phyloP scores from a whole-genome alignment of 1,140 invertebrate genomes.

The Stenopsyche tienmushanensis region DNA sequence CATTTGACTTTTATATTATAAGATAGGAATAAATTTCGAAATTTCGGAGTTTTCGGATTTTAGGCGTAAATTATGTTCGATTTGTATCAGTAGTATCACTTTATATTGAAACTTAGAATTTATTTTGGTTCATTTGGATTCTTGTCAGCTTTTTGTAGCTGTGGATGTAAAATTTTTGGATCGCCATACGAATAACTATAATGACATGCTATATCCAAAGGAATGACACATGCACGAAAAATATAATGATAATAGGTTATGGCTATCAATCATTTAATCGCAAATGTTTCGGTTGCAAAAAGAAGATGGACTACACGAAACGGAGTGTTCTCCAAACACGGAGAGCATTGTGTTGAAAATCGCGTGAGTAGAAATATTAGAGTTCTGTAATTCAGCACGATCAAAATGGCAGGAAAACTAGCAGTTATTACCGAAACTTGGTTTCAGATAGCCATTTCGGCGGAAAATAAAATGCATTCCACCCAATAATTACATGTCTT shows the following conservation, averaged over 20 bases:
- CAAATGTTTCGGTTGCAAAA: background rate
- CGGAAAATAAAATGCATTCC: background rate
- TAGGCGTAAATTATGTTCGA: no score
- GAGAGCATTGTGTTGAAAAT: background rate
- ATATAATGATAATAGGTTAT: conserved; percentile 4
- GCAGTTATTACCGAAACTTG: conserved; percentile 6
- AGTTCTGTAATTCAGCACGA: conserved; percentile 21
- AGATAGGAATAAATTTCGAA: no score
- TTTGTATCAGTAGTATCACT: no score
- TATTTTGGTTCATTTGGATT: no score
- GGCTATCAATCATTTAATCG: conserved; percentile 16
- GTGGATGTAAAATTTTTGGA: no score
- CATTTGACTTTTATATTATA: no score
- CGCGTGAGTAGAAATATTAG: conserved; percentile 26
- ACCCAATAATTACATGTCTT: background rate
- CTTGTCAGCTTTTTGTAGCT: no score
- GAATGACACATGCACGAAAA: conserved; percentile 1
- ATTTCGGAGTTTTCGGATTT: no score
- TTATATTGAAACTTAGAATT: no score
- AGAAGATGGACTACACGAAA: background rate
- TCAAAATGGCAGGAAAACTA: conserved; percentile 28
- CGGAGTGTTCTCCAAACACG: background rate
- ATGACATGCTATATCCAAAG: background rate
- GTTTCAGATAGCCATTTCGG: background rate
- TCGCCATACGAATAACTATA: no score